Percentiles rank a stretch among this genome's conserved stretches.
Evolutionary conservation across 2,113 vertebrate species (phyloP).

Genomic region (Trachemys scripta): DNA sequence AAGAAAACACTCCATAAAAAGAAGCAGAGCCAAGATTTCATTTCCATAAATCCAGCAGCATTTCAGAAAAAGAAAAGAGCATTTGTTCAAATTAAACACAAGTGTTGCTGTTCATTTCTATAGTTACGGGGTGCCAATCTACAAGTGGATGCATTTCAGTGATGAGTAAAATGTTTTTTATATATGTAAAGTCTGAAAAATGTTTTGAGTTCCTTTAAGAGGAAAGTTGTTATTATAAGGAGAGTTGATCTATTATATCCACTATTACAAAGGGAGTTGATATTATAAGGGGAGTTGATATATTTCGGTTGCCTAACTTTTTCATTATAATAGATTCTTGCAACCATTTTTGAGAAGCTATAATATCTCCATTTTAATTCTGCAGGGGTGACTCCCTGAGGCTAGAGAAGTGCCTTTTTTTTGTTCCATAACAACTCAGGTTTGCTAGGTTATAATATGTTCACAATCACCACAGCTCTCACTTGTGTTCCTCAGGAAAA

Average conservation of each 20-base stretch:
- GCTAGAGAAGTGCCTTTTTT: not conserved
- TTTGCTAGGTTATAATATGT: not conserved
- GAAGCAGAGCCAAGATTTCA: not conserved
- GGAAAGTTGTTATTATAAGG: not conserved
- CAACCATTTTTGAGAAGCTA: not conserved
- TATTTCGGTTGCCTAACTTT: not conserved
- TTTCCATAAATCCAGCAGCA: not conserved
- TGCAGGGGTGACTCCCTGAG: not conserved
- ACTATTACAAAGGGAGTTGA: not conserved
- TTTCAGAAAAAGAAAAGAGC: not conserved
- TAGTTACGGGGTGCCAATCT: not conserved
- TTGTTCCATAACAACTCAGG: not conserved
- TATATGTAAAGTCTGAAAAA: not conserved
- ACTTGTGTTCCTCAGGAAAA: not conserved
- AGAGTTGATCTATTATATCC: not conserved
- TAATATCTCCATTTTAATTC: not conserved
- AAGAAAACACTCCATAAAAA: not conserved
- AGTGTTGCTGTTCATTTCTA: not conserved
- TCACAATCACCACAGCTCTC: not conserved
- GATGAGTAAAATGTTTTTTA: not conserved
- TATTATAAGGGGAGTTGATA: not conserved
- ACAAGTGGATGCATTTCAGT: not conserved
- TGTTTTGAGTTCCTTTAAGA: not conserved
- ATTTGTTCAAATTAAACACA: not conserved
- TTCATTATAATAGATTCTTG: not conserved